Base-by-base conservation (phyloP, 2,888 invertebrate species). In the Amiota mariae region DNA sequence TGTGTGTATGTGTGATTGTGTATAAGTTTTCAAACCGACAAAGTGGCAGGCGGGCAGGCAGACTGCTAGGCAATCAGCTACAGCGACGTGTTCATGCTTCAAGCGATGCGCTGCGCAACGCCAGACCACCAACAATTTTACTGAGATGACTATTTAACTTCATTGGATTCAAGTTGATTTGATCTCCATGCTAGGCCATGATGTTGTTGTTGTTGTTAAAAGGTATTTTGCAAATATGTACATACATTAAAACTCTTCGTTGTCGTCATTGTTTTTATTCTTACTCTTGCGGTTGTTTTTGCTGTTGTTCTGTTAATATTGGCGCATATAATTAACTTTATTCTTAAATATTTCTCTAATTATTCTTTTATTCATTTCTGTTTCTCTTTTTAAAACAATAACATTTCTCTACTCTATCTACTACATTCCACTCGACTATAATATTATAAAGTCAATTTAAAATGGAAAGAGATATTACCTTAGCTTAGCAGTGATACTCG, bases 121-220 rank as follows among this genome's bases (percentile, higher is more conserved):
- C 76, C 76, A 85, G 83, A 83, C 83, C 83, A 83, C 83, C 83
- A 83, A 84, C 81, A 71, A 71, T 71, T 73, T 66, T 75, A 73
- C 80, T 77, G 80, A 85, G 84, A 84, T 79, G 76, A 84, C 81
- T 80, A 81, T 81, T 84, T 84, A 83, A 84, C 85, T 82, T 85
- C 83, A 83, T 81, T 85, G 79, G 36, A 36, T 81, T 59, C 18
- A 20, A 80, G 82, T 83, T 85, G 85, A 79, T 82, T 80, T 80
- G 82, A 79, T 85, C 84, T 82, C 79, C 81, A 80, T 84, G 63
- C 63, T 13, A 11, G n/a, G 13, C 46, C 1, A 1, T 8, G 13
- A 10, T 63, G 20, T 13, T 18, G 36, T 24, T 57, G 59, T 13
- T 18, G 18, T 59, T 59, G n/a, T 24, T 36, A 63, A 46, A 13